Evolutionary conservation across 1,140 invertebrate species (phyloP).

Genomic region (Drosophila simulans): DNA sequence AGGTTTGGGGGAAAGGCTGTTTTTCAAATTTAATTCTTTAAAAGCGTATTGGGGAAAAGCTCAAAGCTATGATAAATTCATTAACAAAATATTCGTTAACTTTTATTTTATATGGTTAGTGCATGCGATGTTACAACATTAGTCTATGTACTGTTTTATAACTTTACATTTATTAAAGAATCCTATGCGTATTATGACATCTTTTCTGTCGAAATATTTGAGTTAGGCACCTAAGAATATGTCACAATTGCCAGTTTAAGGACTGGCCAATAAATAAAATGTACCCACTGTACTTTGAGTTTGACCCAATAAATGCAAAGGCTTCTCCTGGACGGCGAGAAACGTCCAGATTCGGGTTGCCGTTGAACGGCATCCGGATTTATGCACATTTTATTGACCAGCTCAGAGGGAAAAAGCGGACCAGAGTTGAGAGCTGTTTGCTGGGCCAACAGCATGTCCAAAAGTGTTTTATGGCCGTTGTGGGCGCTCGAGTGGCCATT

Average conservation of each 20-base stretch:
- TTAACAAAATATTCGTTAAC: too few species aligned
- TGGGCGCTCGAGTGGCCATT: conserved; percentile 80
- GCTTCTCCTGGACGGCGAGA: neutral
- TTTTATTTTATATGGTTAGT: too few species aligned
- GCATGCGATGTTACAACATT: too few species aligned
- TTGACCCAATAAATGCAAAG: conserved; percentile 43
- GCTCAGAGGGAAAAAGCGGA: conserved; percentile 65
- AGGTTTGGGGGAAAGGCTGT: neutral
- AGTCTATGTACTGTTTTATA: too few species aligned
- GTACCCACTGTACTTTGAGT: conserved; percentile 14
- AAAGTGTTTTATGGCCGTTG: conserved; percentile 79
- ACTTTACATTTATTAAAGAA: too few species aligned
- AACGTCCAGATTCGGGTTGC: conserved; percentile 35
- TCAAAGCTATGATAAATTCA: too few species aligned
- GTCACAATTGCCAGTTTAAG: too few species aligned
- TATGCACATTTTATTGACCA: conserved; percentile 81
- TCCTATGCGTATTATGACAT: too few species aligned
- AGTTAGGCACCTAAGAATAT: too few species aligned
- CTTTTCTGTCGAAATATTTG: too few species aligned
- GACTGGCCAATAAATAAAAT: neutral
- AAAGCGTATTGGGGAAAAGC: conserved; percentile 22
- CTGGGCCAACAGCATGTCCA: conserved; percentile 75
- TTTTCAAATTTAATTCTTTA: conserved; percentile 19
- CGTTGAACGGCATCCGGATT: conserved; percentile 67
- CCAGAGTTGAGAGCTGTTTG: conserved; percentile 46